These are phyloP conservation scores for Propithecus perrieri DNA, from an alignment of 2,797 vertebrate genomes.

Conservation along the genomic window DNA sequence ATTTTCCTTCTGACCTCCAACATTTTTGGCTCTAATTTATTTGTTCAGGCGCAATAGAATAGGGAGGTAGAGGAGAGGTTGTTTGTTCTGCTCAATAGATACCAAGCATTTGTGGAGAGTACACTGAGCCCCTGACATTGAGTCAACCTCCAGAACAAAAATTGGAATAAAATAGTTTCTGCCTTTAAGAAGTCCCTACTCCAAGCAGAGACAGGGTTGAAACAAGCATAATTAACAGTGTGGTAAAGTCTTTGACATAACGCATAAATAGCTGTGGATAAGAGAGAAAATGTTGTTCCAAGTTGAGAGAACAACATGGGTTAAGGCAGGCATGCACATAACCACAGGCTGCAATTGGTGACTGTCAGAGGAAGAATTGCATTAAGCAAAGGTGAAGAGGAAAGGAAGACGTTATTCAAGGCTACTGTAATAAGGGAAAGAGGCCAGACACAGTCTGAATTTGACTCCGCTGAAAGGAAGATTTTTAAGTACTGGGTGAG, in stretches of 20 bases:
- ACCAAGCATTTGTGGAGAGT: background rate
- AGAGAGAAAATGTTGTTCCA: background rate
- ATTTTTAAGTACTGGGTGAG: background rate
- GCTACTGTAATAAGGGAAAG: background rate
- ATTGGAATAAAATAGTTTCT: background rate
- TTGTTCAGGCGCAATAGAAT: background rate
- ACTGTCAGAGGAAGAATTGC: background rate
- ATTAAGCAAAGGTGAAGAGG: background rate
- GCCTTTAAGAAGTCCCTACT: background rate
- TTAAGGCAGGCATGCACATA: background rate
- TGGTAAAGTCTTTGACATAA: background rate
- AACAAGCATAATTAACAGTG: background rate
- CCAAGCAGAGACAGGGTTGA: background rate
- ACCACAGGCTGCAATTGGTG: background rate
- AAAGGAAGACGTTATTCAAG: background rate
- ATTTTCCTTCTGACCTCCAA: background rate
- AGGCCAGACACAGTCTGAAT: background rate
- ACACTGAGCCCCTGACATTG: no score
- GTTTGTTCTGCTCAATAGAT: background rate
- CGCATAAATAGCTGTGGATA: background rate
- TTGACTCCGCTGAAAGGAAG: background rate
- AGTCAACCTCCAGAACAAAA: background rate
- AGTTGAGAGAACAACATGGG: background rate
- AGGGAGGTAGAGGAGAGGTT: background rate
- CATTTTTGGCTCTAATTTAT: background rate